Percentiles rank a stretch among this genome's conserved stretches.
phyloP scores from a whole-genome alignment of 2,797 vertebrate genomes.

The Pseudochromis fuscus region DNA sequence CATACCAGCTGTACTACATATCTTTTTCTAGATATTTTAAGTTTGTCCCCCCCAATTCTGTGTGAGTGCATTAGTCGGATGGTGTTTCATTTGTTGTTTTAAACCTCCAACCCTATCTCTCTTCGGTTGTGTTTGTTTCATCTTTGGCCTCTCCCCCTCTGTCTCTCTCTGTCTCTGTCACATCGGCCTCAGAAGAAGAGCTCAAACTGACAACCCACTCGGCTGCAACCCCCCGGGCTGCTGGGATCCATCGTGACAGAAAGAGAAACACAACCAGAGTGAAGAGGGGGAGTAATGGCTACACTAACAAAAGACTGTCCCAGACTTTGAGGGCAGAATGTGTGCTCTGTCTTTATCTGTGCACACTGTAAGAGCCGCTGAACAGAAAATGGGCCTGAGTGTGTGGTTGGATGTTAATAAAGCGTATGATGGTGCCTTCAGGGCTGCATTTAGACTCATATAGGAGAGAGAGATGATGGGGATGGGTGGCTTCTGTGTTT shows the following conservation, averaged over 20 bases:
- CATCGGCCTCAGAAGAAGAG: conserved; percentile 29
- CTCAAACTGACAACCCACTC: conserved; percentile 54
- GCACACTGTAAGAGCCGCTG: conserved; percentile 18
- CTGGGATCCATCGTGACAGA: conserved; percentile 58
- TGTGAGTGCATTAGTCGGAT: background rate
- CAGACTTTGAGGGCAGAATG: conserved; percentile 27
- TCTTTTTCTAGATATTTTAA: too few relatives aligned
- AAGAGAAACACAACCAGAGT: background rate
- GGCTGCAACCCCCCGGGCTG: conserved; percentile 48
- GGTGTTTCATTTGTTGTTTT: background rate
- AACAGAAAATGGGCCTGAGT: conserved; percentile 25
- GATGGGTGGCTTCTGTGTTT: background rate
- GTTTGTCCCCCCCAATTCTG: background rate
- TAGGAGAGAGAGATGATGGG: background rate
- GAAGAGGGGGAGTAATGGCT: conserved; percentile 34
- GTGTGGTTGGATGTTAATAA: conserved; percentile 43
- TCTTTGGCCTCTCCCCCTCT: conserved; percentile 16
- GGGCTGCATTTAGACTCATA: conserved; percentile 51
- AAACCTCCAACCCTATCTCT: background rate
- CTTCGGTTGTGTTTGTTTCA: conserved; percentile 6
- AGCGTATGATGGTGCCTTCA: conserved; percentile 46
- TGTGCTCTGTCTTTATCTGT: conserved; percentile 27
- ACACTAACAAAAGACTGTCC: conserved; percentile 44
- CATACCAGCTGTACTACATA: background rate
- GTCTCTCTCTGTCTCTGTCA: conserved; percentile 11